Evolutionary conservation across 1,140 invertebrate genomes (phyloP).

Genomic region (Hyphantria cunea): DNA sequence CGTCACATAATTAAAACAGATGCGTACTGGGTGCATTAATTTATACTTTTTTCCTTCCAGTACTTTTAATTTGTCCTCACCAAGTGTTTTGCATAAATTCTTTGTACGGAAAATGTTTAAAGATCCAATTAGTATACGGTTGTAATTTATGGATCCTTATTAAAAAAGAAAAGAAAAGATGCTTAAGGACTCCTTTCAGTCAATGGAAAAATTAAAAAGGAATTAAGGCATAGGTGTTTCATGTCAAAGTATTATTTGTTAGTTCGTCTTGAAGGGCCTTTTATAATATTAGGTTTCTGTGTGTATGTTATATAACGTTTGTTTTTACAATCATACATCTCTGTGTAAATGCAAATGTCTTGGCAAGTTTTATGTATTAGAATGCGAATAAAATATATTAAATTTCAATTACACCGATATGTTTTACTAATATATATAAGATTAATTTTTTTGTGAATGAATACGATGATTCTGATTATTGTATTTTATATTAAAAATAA

Average conservation of each 20-base stretch:
- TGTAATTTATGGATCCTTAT: conserved; percentile 71
- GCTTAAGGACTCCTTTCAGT: conserved; percentile 37
- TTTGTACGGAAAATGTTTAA: conserved; percentile 49
- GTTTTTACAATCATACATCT: neutral
- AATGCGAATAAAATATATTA: too few species aligned
- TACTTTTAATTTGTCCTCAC: conserved; percentile 73
- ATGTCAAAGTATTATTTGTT: conserved; percentile 6
- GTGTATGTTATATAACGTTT: neutral
- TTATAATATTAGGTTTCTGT: neutral
- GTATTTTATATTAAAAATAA: too few species aligned
- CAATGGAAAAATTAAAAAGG: conserved; percentile 26
- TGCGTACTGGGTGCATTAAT: conserved; percentile 71
- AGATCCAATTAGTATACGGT: conserved; percentile 62
- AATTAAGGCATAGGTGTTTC: conserved; percentile 4
- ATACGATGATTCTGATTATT: too few species aligned
- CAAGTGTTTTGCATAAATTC: conserved; percentile 77
- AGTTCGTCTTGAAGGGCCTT: neutral
- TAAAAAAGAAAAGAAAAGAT: conserved; percentile 43
- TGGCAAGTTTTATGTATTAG: too few species aligned
- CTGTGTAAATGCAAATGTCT: too few species aligned
- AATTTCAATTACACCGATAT: too few species aligned
- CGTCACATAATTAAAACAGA: conserved; percentile 67
- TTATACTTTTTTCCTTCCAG: conserved; percentile 60
- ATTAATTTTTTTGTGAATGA: too few species aligned
- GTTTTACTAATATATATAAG: too few species aligned